Base-by-base conservation (phyloP, 2,113 vertebrate genomes). In the Protomyctophum bolini region DNA sequence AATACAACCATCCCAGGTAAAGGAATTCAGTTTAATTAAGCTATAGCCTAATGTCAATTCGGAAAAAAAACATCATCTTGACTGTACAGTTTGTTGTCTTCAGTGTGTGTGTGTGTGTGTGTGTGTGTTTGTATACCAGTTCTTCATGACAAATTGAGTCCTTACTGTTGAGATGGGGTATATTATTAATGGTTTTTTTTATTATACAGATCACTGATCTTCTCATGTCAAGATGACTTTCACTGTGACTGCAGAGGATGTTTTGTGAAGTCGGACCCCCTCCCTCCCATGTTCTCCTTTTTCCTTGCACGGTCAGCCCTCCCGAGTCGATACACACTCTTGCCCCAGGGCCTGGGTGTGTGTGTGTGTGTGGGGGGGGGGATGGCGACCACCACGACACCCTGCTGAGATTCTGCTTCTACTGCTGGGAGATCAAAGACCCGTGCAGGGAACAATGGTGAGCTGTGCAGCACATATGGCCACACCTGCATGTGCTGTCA, bases 401-500 rank as follows among this genome's bases (percentile, higher is more conserved):
- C 93, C 94, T 86, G 75, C 89, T 83, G 92, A 91, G 86, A 86
- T 85, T 86, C 89, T 83, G 80, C 93, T 41, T 91, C 88, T 88
- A 92, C 94, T 91, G 91, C 91, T 92, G 89, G 62, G 86, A 93
- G 94, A 96, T 97, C 96, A 97, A 96, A 97, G 95, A 90, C 85
- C 89, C 82, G 6, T 73, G 28, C 33, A 41, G 84, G 77, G 92
- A 95, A 97, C 95, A 97, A 96, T 95, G 86, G 94, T 89, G 81
- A 91, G 90, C 77, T 21, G 8, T 41, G 33, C 85, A 87, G 85
- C 90, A 94, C 92, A 91, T 92, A 91, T 87, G 76, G 84, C 86
- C 92, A 93, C 95, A 96, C 94, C 94, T 96, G 95, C 94, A 90
- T 91, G 86, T 88, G 81, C 86, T 89, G 93, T 94, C 94, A 95